A percentile compares a stretch with the other conserved stretches of the same genome.
Evolutionary conservation across 2,113 vertebrate genomes (phyloP).

Genomic region (Orthonyx spaldingii): DNA sequence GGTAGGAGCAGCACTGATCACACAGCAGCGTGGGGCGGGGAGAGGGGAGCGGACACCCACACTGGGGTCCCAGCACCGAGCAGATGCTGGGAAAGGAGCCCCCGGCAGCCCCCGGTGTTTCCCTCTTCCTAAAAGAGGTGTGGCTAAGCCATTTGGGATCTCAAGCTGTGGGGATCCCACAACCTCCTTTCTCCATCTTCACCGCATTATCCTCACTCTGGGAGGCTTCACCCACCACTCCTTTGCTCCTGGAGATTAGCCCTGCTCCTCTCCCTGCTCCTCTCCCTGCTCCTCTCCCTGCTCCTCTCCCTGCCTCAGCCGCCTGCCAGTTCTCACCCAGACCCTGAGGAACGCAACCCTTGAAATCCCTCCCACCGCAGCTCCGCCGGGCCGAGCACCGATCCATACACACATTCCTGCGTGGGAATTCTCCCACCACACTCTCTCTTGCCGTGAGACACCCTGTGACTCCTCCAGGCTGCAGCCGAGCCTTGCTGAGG

Average conservation of each 20-base stretch:
- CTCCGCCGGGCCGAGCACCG: fast-evolving
- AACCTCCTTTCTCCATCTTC: neutral
- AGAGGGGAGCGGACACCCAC: neutral
- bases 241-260: neutral
- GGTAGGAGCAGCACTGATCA: fast-evolving
- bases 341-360: neutral
- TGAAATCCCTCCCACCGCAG: neutral
- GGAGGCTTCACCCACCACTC: neutral
- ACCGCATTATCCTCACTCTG: neutral
- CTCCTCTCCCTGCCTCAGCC: neutral
- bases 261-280: neutral
- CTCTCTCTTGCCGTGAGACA: neutral
- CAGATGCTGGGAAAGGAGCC: neutral
- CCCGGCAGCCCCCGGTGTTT: neutral
- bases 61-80: fast-evolving
- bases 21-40: fast-evolving
- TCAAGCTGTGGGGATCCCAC: fast-evolving
- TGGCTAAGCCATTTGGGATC: neutral
- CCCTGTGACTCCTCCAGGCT: neutral
- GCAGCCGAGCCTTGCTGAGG: fast-evolving
- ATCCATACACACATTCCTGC: neutral
- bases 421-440: neutral
- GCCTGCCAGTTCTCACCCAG: neutral
- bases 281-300: neutral
- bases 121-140: neutral